Evolutionary conservation across 2,888 invertebrate species (phyloP).

Genomic region (Epirrita christyi): DNA sequence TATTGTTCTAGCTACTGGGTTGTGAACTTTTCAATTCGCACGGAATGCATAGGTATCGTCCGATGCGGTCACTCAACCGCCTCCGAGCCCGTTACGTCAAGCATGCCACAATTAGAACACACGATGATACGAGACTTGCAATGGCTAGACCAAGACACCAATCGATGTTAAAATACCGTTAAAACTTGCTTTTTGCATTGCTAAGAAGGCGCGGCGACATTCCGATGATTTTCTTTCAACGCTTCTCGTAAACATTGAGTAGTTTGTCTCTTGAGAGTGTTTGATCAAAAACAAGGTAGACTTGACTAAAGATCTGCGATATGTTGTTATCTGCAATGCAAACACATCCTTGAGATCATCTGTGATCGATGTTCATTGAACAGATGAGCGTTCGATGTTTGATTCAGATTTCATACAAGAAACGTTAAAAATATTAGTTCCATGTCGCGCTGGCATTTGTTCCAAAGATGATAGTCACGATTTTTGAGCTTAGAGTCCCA

Average conservation of each 20-base stretch:
- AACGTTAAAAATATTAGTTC: too few relatives aligned
- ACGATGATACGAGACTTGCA: constrained; percentile 60
- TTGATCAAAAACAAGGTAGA: constrained; percentile 1
- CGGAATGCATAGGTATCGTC: constrained; percentile 68
- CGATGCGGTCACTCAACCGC: constrained; percentile 80
- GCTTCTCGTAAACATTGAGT: constrained; percentile 48
- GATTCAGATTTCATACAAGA: too few relatives aligned
- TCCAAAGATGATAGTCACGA: too few relatives aligned
- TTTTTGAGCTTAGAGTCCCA: too few relatives aligned
- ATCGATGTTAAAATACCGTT: constrained; percentile 76
- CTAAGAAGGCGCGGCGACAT: constrained; percentile 51
- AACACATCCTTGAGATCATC: too few relatives aligned
- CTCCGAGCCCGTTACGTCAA: constrained; percentile 78
- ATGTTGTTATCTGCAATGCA: not conserved
- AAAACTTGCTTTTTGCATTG: constrained; percentile 67
- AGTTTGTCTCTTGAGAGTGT: constrained; percentile 19
- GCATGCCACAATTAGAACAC: constrained; percentile 81
- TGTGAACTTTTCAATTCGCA: constrained; percentile 59
- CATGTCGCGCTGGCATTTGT: too few relatives aligned
- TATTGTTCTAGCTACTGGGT: constrained; percentile 45
- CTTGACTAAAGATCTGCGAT: not conserved
- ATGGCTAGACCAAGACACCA: constrained; percentile 73
- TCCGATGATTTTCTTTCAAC: constrained; percentile 53
- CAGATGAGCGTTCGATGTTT: too few relatives aligned
- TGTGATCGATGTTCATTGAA: too few relatives aligned